Evolutionary conservation across 2,113 vertebrate species (phyloP).

Genomic region (Xenopus borealis): DNA sequence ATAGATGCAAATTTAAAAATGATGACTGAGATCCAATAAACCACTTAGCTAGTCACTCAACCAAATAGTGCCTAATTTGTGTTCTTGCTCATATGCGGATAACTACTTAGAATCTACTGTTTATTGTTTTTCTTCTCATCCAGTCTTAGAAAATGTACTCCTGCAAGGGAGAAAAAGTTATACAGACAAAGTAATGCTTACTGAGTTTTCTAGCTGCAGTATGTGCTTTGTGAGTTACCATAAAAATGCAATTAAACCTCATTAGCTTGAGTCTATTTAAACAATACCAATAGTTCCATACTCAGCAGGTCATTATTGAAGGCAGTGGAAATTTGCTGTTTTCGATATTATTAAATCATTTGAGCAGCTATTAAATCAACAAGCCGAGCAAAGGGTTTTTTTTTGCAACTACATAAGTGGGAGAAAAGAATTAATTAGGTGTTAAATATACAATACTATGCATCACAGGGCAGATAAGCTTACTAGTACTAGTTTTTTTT

Average conservation of each 20-base stretch:
- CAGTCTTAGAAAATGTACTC: conserved; percentile 32
- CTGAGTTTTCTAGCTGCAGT: conserved; percentile 28
- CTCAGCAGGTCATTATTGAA: conserved; percentile 7
- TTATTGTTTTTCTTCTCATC: conserved; percentile 23
- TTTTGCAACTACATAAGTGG: too few species aligned
- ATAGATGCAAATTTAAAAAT: conserved; percentile 23
- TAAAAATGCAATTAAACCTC: conserved; percentile 37
- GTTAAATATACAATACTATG: too few species aligned
- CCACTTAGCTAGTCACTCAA: conserved; percentile 42
- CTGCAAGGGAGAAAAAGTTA: conserved; percentile 9
- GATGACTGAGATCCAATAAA: conserved; percentile 34
- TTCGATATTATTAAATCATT: neutral
- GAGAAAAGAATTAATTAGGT: too few species aligned
- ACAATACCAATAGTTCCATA: conserved; percentile 27
- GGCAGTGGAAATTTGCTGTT: neutral
- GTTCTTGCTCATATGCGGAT: conserved; percentile 37
- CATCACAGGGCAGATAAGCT: too few species aligned
- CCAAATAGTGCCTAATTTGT: conserved; percentile 41
- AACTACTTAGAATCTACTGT: conserved; percentile 21
- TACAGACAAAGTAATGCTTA: conserved; percentile 27
- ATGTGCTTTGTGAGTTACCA: conserved; percentile 30
- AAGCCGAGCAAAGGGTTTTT: neutral
- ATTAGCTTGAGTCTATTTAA: conserved; percentile 32
- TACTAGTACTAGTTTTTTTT: too few species aligned
- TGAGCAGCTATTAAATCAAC: conserved; percentile 11